A percentile compares a stretch with the other conserved stretches of the same genome.
Conservation (phyloP, 2,888 invertebrate genomes). For the Apodemia mormo region DNA sequence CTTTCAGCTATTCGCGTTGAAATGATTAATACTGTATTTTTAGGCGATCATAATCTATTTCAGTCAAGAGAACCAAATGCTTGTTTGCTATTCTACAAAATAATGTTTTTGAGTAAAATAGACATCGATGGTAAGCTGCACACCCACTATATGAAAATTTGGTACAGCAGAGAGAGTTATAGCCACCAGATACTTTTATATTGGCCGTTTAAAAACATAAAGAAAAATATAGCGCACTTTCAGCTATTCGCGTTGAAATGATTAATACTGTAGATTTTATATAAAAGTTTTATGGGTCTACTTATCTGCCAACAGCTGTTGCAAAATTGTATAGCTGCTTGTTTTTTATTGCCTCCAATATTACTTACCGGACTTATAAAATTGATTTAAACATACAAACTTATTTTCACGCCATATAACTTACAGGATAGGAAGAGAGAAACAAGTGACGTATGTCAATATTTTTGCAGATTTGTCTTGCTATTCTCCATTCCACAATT, state of each 20-base stretch:
- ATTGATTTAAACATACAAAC: not conserved
- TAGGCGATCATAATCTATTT: no score
- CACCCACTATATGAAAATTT: no score
- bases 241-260: constrained; percentile 27
- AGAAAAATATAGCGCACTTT: constrained; percentile 21
- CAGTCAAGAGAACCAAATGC: no score
- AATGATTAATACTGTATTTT: constrained; percentile 22
- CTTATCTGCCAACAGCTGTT: constrained; percentile 32
- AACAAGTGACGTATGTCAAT: no score
- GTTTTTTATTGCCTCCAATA: constrained; percentile 30
- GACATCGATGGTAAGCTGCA: no score
- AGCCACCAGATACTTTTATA: constrained; percentile 9
- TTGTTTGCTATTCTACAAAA: no score
- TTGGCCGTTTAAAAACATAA: not conserved
- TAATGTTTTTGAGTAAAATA: no score
- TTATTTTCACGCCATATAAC: no score
- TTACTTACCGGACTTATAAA: not conserved
- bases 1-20: constrained; percentile 27
- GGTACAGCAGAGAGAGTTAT: not conserved
- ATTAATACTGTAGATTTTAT: constrained; percentile 31
- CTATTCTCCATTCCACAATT: no score
- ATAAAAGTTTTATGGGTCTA: constrained; percentile 34
- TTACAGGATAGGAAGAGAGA: no score
- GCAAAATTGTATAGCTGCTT: constrained; percentile 32
- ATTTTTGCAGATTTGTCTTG: no score